A percentile compares a stretch with the other conserved stretches of the same genome.
phyloP scores from a whole-genome alignment of 2,797 vertebrate species.

The Diplodus puntazzo region DNA sequence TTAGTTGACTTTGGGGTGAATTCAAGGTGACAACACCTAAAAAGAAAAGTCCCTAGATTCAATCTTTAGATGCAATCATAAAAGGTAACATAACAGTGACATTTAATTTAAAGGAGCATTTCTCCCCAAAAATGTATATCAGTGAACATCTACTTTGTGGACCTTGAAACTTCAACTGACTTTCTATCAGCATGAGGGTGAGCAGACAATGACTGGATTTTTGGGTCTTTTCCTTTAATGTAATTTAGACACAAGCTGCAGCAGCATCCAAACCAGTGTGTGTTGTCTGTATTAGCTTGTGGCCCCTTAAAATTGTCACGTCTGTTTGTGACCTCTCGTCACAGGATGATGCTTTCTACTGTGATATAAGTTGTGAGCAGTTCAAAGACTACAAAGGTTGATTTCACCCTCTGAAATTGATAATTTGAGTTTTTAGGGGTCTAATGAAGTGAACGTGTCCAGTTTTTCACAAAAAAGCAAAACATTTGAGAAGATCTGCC shows the following conservation, averaged over 20 bases:
- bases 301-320: neutral
- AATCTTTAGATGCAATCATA: too few species aligned
- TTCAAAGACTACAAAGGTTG: neutral
- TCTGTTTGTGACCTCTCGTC: neutral
- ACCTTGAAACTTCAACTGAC: too few species aligned
- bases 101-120: too few species aligned
- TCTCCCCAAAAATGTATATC: too few species aligned
- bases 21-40: neutral
- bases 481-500: neutral
- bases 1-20: neutral
- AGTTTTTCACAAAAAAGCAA: constrained; percentile 4
- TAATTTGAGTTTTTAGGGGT: neutral
- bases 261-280: neutral
- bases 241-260: neutral
- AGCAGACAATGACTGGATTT: too few species aligned
- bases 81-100: too few species aligned
- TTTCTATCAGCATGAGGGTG: too few species aligned
- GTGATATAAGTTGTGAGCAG: neutral
- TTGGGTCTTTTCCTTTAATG: too few species aligned
- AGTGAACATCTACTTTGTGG: too few species aligned
- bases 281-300: neutral
- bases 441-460: neutral
- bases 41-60: neutral
- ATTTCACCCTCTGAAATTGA: neutral
- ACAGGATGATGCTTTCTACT: neutral